These are phyloP conservation scores for Scleropages formosus DNA, from an alignment of 2,797 vertebrate genomes.

Conservation along the genomic window DNA sequence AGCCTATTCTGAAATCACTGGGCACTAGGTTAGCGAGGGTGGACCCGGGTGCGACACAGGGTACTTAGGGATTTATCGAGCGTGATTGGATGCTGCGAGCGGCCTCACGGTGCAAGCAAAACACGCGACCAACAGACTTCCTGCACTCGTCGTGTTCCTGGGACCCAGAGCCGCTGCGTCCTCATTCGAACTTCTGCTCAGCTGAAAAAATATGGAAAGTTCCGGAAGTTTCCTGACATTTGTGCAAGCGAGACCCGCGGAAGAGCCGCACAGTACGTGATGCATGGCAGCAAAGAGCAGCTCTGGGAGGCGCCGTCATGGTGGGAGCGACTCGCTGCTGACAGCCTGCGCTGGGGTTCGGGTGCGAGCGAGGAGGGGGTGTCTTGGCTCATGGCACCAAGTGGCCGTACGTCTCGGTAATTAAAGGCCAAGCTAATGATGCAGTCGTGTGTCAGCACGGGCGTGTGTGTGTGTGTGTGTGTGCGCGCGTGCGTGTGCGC, in stretches of 20 bases:
- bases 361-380: conserved; percentile 23
- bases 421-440: conserved; percentile 99
- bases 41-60: too few relatives aligned
- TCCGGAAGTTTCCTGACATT: not conserved
- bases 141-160: too few relatives aligned
- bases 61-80: too few relatives aligned
- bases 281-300: not conserved
- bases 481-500: too few relatives aligned
- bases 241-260: not conserved
- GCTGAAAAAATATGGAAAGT: not conserved
- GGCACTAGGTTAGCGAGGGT: not conserved
- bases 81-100: too few relatives aligned
- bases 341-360: not conserved
- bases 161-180: not conserved
- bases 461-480: too few relatives aligned
- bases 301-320: not conserved
- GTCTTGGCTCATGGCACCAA: conserved; percentile 36
- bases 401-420: conserved; percentile 97
- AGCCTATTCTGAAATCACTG: not conserved
- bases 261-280: too few relatives aligned
- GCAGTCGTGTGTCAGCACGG: conserved; percentile 98
- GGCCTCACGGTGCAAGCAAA: too few relatives aligned
- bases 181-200: too few relatives aligned
- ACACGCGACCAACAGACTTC: too few relatives aligned
- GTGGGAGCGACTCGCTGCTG: not conserved